Evolutionary conservation across 2,888 invertebrate genomes (phyloP).

Genomic region (Tinea pellionella): DNA sequence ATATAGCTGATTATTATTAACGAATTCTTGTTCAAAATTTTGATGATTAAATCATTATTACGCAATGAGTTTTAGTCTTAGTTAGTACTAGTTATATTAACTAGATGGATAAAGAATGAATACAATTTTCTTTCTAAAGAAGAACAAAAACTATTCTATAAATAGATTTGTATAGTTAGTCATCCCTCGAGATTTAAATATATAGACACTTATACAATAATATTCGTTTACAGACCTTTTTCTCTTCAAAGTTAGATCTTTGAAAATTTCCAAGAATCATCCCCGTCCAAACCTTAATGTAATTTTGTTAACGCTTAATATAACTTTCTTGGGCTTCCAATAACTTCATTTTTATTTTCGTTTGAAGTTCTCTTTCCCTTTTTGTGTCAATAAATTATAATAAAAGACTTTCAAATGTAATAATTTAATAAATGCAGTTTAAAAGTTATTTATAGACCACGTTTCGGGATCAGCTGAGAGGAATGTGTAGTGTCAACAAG

Average conservation of each 20-base stretch:
- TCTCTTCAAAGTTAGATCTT: background rate
- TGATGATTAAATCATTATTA: too few species aligned
- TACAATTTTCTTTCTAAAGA: too few species aligned
- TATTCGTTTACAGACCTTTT: background rate
- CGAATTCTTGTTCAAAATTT: too few species aligned
- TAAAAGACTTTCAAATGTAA: constrained; percentile 4
- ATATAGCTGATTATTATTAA: too few species aligned
- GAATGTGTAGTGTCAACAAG: too few species aligned
- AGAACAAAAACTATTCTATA: background rate
- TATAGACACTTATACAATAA: background rate
- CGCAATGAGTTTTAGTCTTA: too few species aligned
- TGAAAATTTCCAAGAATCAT: background rate
- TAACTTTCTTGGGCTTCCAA: constrained; percentile 12
- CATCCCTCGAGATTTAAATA: background rate
- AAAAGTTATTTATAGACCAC: too few species aligned
- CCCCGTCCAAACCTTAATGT: constrained; percentile 14
- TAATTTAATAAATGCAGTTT: too few species aligned
- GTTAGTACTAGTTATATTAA: too few species aligned
- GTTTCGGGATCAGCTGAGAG: too few species aligned
- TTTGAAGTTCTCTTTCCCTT: background rate
- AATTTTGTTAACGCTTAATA: constrained; percentile 16
- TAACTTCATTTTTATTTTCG: constrained; percentile 1
- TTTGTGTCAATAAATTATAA: constrained; percentile 14
- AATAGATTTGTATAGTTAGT: background rate
- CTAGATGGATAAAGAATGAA: too few species aligned